These are phyloP conservation scores for Centropus bengalensis DNA, from an alignment of 2,113 vertebrate genomes.

Conservation along the genomic window DNA sequence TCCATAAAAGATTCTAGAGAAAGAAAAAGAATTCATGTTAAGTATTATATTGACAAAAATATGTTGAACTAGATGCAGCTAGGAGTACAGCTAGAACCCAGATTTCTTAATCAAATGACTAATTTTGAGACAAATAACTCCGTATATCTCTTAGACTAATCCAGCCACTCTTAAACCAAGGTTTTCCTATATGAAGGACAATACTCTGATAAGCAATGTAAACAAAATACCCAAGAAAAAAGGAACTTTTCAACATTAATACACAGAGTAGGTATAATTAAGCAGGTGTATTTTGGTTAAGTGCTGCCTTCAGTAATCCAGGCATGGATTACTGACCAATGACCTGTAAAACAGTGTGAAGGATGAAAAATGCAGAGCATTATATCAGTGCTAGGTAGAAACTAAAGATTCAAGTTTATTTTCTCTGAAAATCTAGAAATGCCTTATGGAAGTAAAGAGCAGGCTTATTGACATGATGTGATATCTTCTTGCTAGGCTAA, in stretches of 20 bases:
- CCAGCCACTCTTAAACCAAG: neutral
- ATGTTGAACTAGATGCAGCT: neutral
- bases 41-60: neutral
- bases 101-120: neutral
- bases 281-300: neutral
- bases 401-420: neutral
- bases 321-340: neutral
- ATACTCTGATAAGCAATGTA: neutral
- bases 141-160: neutral
- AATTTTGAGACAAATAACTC: neutral
- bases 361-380: neutral
- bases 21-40: conserved; percentile 33
- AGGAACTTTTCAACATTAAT: neutral
- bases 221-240: neutral
- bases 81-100: neutral
- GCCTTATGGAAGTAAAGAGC: neutral
- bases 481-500: neutral
- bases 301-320: neutral
- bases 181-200: neutral
- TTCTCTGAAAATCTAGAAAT: neutral
- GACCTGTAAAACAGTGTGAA: neutral
- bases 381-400: neutral
- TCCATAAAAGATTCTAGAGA: conserved; percentile 84
- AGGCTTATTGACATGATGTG: neutral
- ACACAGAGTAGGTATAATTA: neutral